Evolutionary conservation across 2,888 invertebrate species (phyloP), one percentile per base, ranked within the genome.

Genomic region (Heliconius ethilla): DNA sequence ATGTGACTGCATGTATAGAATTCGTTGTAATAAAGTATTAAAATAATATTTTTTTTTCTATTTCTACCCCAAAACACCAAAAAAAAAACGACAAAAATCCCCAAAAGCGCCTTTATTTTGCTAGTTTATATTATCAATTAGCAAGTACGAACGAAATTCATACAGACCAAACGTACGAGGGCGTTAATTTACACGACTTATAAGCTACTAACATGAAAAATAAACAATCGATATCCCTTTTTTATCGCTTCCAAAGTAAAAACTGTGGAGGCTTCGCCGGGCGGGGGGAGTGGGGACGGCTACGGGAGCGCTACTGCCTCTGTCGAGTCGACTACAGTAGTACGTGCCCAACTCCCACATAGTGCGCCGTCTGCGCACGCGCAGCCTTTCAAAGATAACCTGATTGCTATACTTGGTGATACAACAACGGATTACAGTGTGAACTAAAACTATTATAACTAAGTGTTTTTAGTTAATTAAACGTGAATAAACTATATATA

Each of bases 231-330:
- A 91, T 92, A 93, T 93, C 91, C 92, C 90, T 92, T 94, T 92
- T 93, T 94, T 93, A 92, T 92, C 89, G 89, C 88, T 89, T 84
- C 86, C 87, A 89, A 91, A 92, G 90, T 90, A 91, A 92, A 90
- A 92, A 92, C 89, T 84, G 86, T 88, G 88, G 88, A 90, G 88
- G 92, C 92, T 92, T 92, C 90, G 86, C 87, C 84, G 81, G 81
- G 83, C 82, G 83, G 82, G 81, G 82, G 82, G 72, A 79, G 77
- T 77, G 65, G 83, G 84, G 74, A 78, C 84, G 83, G 87, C 86
- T 84, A 89, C 93, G 87, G 92, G 91, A 92, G 94, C 93, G 93
- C 94, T 94, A 94, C 94, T 92, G 94, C 93, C 93, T 93, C 90
- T 87, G 89, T 84, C 88, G 86, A 86, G 88, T 86, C 85, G 84